These are phyloP conservation scores for Gallinago media DNA, from an alignment of 2,113 vertebrate genomes.

Conservation along the genomic window DNA sequence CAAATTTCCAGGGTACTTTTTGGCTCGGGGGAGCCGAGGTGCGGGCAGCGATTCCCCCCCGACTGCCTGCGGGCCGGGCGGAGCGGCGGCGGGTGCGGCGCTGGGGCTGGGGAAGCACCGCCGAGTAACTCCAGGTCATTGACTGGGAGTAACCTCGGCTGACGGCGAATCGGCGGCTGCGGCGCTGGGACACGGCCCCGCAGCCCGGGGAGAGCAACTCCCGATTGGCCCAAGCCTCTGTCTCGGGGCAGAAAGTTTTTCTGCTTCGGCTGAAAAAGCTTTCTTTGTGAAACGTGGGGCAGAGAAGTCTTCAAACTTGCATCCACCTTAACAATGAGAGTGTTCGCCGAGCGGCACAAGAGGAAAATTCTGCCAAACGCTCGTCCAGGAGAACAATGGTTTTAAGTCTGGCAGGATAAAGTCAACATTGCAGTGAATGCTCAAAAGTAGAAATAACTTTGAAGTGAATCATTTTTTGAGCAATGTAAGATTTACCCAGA, in stretches of 20 bases:
- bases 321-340: background rate
- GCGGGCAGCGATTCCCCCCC: background rate
- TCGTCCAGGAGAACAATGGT: rapidly evolving
- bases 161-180: background rate
- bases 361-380: rapidly evolving
- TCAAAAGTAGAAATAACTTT: background rate
- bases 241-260: slow-evolving; percentile 48
- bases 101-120: too few species aligned
- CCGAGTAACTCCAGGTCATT: slow-evolving; percentile 66
- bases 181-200: slow-evolving; percentile 52
- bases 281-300: background rate
- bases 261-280: background rate
- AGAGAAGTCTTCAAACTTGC: background rate
- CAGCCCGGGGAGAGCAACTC: slow-evolving; percentile 25
- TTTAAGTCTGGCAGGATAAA: background rate
- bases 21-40: too few species aligned
- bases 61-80: too few species aligned
- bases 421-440: rapidly evolving
- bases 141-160: slow-evolving; percentile 72
- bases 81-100: background rate
- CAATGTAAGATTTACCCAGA: background rate
- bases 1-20: background rate
- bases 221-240: slow-evolving; percentile 51
- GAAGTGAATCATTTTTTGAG: background rate
- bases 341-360: rapidly evolving